Percentiles rank a stretch among this genome's conserved stretches.
Conservation (phyloP, 2,113 vertebrate species). For the Sisor rabdophorus region DNA sequence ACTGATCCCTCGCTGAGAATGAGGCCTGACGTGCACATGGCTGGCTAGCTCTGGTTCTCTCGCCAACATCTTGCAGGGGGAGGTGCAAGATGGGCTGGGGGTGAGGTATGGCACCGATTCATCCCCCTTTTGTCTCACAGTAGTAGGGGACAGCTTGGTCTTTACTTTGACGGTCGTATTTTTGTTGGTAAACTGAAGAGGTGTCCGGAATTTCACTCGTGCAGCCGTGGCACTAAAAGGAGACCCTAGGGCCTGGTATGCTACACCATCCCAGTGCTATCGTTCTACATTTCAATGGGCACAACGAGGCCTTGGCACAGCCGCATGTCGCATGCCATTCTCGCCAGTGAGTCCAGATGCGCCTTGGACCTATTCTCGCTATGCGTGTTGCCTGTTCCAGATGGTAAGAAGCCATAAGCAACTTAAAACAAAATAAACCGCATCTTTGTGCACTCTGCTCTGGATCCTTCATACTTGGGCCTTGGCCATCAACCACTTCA, state of each 20-base stretch:
- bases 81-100: not conserved
- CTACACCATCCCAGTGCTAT: conserved; percentile 10
- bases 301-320: conserved; percentile 34
- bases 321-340: conserved; percentile 29
- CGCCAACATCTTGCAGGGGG: conserved; percentile 4
- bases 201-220: not conserved
- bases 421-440: conserved; percentile 30
- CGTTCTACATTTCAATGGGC: conserved; percentile 36
- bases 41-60: conserved; percentile 28
- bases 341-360: conserved; percentile 43
- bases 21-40: conserved; percentile 41
- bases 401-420: conserved; percentile 39
- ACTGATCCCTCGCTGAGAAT: conserved; percentile 40
- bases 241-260: conserved; percentile 24
- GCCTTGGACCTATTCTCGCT: conserved; percentile 31
- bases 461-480: conserved; percentile 5
- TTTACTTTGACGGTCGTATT: conserved; percentile 6
- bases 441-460: not conserved
- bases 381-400: conserved; percentile 26
- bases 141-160: conserved; percentile 33
- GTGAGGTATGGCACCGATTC: conserved; percentile 28
- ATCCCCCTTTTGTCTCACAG: conserved; percentile 25
- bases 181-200: conserved; percentile 19
- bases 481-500: conserved; percentile 42
- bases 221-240: conserved; percentile 24